Evolutionary conservation across 2,888 invertebrate species (phyloP).

Genomic region (Drosophila mayaguana): DNA sequence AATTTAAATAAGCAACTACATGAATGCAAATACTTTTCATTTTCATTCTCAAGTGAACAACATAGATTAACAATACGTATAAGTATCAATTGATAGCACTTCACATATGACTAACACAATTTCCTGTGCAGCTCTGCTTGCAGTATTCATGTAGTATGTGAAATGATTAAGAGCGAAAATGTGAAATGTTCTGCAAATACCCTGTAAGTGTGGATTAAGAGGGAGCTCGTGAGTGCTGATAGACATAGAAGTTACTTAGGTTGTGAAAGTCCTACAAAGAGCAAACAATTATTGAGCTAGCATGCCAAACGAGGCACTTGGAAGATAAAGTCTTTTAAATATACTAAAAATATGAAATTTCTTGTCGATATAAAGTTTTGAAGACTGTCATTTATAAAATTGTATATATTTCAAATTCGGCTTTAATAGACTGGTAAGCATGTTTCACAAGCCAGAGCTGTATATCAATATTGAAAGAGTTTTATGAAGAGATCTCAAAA

Average conservation of each 20-base stretch:
- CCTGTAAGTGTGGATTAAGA: not conserved
- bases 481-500: not conserved
- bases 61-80: constrained; percentile 17
- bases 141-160: constrained; percentile 6
- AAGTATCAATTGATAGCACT: constrained; percentile 49
- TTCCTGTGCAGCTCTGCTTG: constrained; percentile 29
- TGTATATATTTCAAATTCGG: not conserved
- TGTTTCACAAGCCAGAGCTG: not conserved
- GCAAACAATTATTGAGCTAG: not conserved
- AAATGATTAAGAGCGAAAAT: not conserved
- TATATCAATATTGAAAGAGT: too few relatives aligned
- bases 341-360: not conserved
- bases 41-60: constrained; percentile 8
- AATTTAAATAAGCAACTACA: constrained; percentile 14
- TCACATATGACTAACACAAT: constrained; percentile 29
- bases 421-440: not conserved
- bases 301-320: too few relatives aligned
- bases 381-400: not conserved
- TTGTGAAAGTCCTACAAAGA: not conserved
- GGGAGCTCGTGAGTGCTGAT: not conserved
- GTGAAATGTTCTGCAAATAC: not conserved
- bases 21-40: constrained; percentile 33
- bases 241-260: not conserved
- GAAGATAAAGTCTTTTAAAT: not conserved
- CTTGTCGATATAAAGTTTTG: not conserved